Base-by-base conservation (phyloP, 2,888 invertebrate genomes). In the Minunthozetes semirufus region DNA sequence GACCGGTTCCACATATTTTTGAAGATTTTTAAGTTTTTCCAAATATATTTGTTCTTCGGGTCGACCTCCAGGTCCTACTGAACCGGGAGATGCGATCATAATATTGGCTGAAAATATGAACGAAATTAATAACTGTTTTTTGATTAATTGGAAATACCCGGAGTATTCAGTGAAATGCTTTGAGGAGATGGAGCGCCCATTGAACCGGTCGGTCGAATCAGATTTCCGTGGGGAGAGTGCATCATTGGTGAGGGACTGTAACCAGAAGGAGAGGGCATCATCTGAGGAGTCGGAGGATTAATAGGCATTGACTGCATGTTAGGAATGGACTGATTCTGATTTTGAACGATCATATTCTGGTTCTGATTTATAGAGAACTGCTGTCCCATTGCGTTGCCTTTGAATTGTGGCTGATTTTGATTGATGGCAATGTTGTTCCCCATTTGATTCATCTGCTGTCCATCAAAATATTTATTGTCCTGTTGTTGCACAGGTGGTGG, bases 1-100 rank as follows among this genome's bases (percentile, higher is more conserved):
- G 29, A 97, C 84, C 0, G 96, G 94, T 80, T 95, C 96, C 79
- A 96, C 93, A 82, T 94, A 97, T 84, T 93, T 94, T 80, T 92
- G 92, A 42, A 97, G 86, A 81, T 95, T 93, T 42, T 93, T 88
- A 76, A 95, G 91, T 84, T 96, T 97, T 81, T 96, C 96, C 73
- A 93, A 85, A 82, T 96, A 97, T 0, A 91, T 90, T 74, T 92
- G 92, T 80, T 96, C 95, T 80, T 96, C 95, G 8, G 68, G 42
- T 22, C 68, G 68, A 68, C 68, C 68, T 6, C 46, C 46, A 46
- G 68, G 22, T 19, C 68, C 68, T 1, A 46, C 68, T 46, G 38
- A 15, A 68, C 68, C 68, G 33, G 68, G 68, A 38, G 68, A 68
- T 42, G 68, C 68, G 22, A 68, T 68, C 68, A 68, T 68, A 46